Evolutionary conservation across 2,113 vertebrate genomes (phyloP).

Genomic region (Blennius ocellaris): DNA sequence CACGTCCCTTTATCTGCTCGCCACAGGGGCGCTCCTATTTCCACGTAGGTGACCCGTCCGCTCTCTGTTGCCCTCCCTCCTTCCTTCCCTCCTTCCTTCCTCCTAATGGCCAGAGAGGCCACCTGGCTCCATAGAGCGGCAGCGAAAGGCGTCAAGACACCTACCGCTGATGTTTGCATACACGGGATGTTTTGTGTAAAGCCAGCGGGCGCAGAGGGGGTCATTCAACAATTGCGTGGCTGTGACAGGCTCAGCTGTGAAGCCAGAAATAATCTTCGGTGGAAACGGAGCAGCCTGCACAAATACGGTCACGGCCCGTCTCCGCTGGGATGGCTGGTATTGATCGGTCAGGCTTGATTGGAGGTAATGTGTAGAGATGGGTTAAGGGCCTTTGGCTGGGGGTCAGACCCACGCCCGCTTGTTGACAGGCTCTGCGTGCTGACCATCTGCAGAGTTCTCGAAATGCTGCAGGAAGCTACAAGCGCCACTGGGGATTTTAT

Average conservation of each 20-base stretch:
- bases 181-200: slow-evolving; percentile 14
- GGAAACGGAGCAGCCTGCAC: slow-evolving; percentile 29
- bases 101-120: slow-evolving; percentile 48
- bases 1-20: slow-evolving; percentile 69
- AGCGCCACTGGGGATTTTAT: slow-evolving; percentile 40
- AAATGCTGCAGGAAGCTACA: slow-evolving; percentile 52
- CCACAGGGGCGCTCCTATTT: slow-evolving; percentile 70
- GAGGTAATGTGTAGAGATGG: slow-evolving; percentile 70
- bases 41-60: slow-evolving; percentile 74
- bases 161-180: slow-evolving; percentile 52
- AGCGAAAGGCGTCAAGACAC: slow-evolving; percentile 43
- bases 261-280: slow-evolving; percentile 38
- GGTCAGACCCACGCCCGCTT: slow-evolving; percentile 74
- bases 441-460: slow-evolving; percentile 78
- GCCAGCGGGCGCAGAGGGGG: neutral
- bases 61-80: slow-evolving; percentile 61
- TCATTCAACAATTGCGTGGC: neutral
- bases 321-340: slow-evolving; percentile 71
- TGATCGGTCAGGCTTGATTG: slow-evolving; percentile 79
- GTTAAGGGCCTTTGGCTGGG: slow-evolving; percentile 75
- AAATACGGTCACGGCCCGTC: slow-evolving; percentile 44
- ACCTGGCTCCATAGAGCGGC: slow-evolving; percentile 62
- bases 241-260: slow-evolving; percentile 18
- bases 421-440: slow-evolving; percentile 64
- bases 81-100: slow-evolving; percentile 53